Percentiles rank a stretch among this genome's conserved stretches.
Conservation (phyloP, 1,140 invertebrate species). For the Drosophila sp. region DNA sequence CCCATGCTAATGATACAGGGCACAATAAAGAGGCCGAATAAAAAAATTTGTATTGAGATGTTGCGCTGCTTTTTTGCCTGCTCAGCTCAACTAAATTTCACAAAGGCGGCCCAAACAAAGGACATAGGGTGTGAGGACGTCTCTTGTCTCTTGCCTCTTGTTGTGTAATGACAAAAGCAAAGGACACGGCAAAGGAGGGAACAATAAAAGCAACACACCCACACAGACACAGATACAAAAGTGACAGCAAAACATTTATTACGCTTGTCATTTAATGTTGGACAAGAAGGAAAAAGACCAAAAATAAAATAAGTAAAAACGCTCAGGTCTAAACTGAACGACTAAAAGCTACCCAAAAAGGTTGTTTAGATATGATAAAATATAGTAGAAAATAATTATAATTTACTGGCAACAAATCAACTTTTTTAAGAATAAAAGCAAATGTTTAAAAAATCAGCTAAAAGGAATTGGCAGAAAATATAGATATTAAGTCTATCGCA, state of each 20-base stretch:
- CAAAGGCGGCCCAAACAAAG: conserved; percentile 64
- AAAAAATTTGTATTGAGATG: not conserved
- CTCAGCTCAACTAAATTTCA: conserved; percentile 52
- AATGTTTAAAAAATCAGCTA: too few relatives aligned
- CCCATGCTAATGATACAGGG: conserved; percentile 73
- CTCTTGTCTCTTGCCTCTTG: conserved; percentile 43
- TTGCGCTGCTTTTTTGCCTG: conserved; percentile 43
- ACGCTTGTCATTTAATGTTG: conserved; percentile 74
- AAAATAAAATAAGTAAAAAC: conserved; percentile 50
- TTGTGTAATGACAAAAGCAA: conserved; percentile 68
- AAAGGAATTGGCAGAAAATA: too few relatives aligned
- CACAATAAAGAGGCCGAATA: not conserved
- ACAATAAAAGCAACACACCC: conserved; percentile 65
- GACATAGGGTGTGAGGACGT: conserved; percentile 51
- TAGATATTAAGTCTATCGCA: too few relatives aligned
- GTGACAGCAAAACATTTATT: conserved; percentile 82
- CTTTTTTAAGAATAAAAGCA: too few relatives aligned
- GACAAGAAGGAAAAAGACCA: conserved; percentile 42
- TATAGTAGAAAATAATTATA: too few relatives aligned
- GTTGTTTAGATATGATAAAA: not conserved
- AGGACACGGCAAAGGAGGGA: conserved; percentile 69
- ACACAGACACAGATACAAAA: conserved; percentile 34
- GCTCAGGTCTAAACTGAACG: too few relatives aligned
- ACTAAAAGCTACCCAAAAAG: not conserved
- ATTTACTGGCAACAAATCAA: too few relatives aligned